A percentile compares a stretch with the other conserved stretches of the same genome.
Evolutionary conservation across 2,113 vertebrate genomes (phyloP).

Genomic region (Spilogale gracilis): DNA sequence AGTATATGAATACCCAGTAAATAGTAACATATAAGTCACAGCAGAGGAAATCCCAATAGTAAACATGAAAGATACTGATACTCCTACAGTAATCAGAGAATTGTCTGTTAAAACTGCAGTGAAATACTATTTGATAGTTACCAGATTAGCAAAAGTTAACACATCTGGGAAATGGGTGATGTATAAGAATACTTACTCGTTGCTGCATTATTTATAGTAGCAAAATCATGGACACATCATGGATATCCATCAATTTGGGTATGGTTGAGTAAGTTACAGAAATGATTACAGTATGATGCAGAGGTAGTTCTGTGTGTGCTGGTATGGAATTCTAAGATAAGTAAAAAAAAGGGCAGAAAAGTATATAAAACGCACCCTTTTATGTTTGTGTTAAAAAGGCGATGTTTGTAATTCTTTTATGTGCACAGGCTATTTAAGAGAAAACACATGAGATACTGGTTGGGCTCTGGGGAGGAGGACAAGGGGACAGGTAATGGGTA

Average conservation of each 20-base stretch:
- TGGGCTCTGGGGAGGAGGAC: not conserved
- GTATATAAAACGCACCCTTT: constrained; percentile 2
- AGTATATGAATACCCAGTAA: not conserved
- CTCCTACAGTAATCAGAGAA: not conserved
- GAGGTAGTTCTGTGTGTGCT: not conserved
- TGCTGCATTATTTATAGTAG: constrained; percentile 3
- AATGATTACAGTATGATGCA: not conserved
- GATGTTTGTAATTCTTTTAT: not conserved
- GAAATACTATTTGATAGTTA: constrained; percentile 40
- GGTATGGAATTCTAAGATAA: not conserved
- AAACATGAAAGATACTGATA: not conserved
- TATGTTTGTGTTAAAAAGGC: not conserved
- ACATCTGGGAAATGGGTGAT: not conserved
- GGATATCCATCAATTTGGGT: not conserved
- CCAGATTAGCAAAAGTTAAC: not conserved
- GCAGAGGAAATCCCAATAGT: not conserved
- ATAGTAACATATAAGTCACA: not conserved
- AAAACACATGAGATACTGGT: not conserved
- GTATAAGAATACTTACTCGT: not conserved
- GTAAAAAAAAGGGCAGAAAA: not conserved
- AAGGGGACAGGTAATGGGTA: not conserved
- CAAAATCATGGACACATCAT: not conserved
- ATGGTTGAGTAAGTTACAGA: constrained; percentile 6
- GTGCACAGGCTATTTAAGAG: not conserved
- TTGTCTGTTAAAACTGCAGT: not conserved